Evolutionary conservation across 2,797 vertebrate species (phyloP), one percentile per base, ranked within the genome.

Genomic region (Taeniopygia guttata): DNA sequence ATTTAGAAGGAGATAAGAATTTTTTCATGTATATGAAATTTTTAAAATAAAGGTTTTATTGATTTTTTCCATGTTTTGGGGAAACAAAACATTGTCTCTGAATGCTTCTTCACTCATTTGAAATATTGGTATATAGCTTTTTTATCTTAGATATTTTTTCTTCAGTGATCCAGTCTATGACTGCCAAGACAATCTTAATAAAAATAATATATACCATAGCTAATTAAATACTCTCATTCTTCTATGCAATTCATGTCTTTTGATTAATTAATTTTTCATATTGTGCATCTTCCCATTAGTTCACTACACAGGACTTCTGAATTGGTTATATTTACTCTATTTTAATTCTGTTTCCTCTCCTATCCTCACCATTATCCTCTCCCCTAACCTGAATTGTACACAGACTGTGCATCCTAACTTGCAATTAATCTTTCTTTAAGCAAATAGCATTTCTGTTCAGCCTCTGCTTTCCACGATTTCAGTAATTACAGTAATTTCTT

Each of bases 391-490:
- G 34, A 83, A 9, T 21, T 63, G 22, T 52, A 79, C 49, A 72
- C 20, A 87, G 69, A 13, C 45, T 79, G 8, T 1, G 18, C 68
- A 84, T 93, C 40, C 49, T 60, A 90, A 88, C 25, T 83, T 74
- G 69, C n/a, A 72, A 94, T 87, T 91, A 93, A 78, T 81, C 8
- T 86, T 94, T 81, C n/a, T 90, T 84, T 84, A 85, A 80, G 38
- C 30, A 79, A 92, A 70, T 49, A 84, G 29, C 19, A 92, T 87
- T 87, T 89, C 49, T 60, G n/a, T 80, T 85, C 81, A 90, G 30
- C 34, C 25, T 52, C 52, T 89, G 54, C 25, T 93, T 84, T 76
- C 42, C 30, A 83, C 25, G 63, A 4, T 60, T 92, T 77, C 79
- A 60, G n/a, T 90, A 79, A 34, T 67, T 89, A 67, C 68, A 56